Base-by-base conservation (phyloP, 2,797 vertebrate genomes). In the Rhinatrema bivittatum region DNA sequence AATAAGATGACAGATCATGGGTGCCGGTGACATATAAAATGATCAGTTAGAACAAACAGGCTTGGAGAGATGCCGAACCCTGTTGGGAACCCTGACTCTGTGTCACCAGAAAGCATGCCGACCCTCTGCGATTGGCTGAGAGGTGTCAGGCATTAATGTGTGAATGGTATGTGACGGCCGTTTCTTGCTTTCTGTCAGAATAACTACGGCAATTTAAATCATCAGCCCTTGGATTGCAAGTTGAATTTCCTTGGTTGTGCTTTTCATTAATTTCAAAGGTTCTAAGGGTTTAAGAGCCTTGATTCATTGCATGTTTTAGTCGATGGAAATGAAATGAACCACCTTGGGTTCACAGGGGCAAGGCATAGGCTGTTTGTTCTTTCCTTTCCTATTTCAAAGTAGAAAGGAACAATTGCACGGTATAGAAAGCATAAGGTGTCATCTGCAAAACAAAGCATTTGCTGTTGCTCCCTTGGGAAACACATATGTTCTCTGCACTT, bases 191-290 rank as follows among this genome's bases (percentile, higher is more conserved):
- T 54, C 72, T 75, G 77, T 72, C n/a, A n/a, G n/a, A n/a, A n/a
- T n/a, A n/a, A n/a, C n/a, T n/a, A n/a, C n/a, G n/a, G n/a, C n/a
- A 71, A 77, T 71, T 79, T 80, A 73, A 71, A 75, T 65, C 54
- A 51, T 20, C 24, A 39, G 60, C 59, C 25, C 60, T 48, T 45
- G 52, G 53, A 30, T 56, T 61, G 10, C 23, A 34, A 18, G 42
- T 69, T 62, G 62, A 50, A 78, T 70, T 75, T 64, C 60, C 63
- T 64, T 66, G 57, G 62, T 68, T 61, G 57, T 63, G 57, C 52
- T 60, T 70, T 61, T 65, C 44, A 16, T 69, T 72, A 70, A 65
- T 68, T 61, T 61, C 61, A 68, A 71, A 63, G 72, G 63, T 65
- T 71, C 59, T 48, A 23, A 16, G 32, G 50, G 45, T 46, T 58